These are phyloP conservation scores for Temnothorax ravouxi DNA, from an alignment of 2,888 invertebrate species.

Conservation along the genomic window DNA sequence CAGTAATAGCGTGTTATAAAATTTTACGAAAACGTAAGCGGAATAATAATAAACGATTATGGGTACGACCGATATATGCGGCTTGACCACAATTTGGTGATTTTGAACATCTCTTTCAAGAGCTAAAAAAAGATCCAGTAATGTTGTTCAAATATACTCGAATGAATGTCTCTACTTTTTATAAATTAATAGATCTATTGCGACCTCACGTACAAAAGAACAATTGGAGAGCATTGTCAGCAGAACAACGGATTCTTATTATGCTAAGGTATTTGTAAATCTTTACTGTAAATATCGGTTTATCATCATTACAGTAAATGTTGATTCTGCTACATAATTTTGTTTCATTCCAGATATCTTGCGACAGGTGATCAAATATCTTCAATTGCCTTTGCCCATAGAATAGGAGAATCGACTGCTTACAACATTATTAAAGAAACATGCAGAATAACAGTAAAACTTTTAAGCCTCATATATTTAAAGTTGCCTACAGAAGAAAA, in stretches of 20 bases:
- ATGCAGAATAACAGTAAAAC: conserved; percentile 5
- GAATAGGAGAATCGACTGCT: conserved; percentile 52
- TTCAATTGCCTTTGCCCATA: conserved; percentile 49
- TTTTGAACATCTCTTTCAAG: conserved; percentile 19
- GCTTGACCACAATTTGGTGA: not conserved
- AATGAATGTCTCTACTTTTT: conserved; percentile 30
- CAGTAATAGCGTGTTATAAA: not conserved
- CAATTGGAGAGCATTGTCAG: conserved; percentile 7
- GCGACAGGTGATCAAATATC: conserved; percentile 47
- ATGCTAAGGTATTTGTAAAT: conserved; percentile 10
- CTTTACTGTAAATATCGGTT: not conserved
- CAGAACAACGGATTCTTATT: conserved; percentile 28
- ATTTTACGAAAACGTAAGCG: conserved; percentile 7
- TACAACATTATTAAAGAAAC: conserved; percentile 49
- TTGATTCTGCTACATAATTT: not conserved
- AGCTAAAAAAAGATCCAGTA: conserved; percentile 22
- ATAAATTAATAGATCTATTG: conserved; percentile 22
- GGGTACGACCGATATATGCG: not conserved
- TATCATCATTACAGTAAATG: not conserved
- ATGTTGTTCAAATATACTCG: conserved; percentile 33
- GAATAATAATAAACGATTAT: conserved; percentile 2
- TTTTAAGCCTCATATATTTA: conserved; percentile 29
- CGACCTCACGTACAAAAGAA: not conserved
- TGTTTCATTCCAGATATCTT: conserved; percentile 37
- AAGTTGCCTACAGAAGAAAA: conserved; percentile 17